A percentile compares a stretch with the other conserved stretches of the same genome.
These are phyloP conservation scores for Psophia crepitans DNA, from an alignment of 2,113 vertebrate genomes.

Conservation along the genomic window DNA sequence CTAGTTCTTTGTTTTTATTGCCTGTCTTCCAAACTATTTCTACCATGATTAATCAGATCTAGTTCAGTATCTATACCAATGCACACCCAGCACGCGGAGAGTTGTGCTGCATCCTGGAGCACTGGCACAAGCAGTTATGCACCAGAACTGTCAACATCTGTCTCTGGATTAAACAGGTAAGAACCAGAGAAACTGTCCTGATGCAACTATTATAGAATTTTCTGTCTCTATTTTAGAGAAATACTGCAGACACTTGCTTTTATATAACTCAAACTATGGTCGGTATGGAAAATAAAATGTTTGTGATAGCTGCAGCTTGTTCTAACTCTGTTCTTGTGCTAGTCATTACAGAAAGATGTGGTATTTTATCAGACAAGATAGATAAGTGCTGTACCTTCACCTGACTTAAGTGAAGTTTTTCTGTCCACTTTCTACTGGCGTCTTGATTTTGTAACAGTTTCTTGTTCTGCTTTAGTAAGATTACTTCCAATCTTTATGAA, in stretches of 20 bases:
- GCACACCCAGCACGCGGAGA: neutral
- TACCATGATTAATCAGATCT: neutral
- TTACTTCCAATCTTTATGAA: neutral
- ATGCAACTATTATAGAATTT: neutral
- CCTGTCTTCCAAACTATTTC: neutral
- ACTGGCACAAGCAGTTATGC: neutral
- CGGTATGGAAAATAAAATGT: neutral
- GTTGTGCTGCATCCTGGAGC: constrained; percentile 1
- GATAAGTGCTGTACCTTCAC: neutral
- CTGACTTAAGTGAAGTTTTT: neutral
- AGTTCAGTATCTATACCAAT: neutral
- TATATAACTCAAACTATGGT: neutral
- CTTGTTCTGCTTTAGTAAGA: neutral
- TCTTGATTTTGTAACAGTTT: neutral
- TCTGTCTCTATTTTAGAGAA: neutral
- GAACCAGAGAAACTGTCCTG: neutral
- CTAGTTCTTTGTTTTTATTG: neutral
- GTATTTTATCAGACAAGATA: neutral
- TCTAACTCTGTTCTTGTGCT: neutral
- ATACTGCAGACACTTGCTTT: neutral
- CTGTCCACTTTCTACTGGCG: neutral
- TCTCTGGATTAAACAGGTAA: constrained; percentile 48
- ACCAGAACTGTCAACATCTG: constrained; percentile 29
- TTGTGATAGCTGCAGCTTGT: neutral
- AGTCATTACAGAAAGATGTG: neutral